Evolutionary conservation across 2,113 vertebrate species (phyloP).

Genomic region (Mesocricetus auratus): DNA sequence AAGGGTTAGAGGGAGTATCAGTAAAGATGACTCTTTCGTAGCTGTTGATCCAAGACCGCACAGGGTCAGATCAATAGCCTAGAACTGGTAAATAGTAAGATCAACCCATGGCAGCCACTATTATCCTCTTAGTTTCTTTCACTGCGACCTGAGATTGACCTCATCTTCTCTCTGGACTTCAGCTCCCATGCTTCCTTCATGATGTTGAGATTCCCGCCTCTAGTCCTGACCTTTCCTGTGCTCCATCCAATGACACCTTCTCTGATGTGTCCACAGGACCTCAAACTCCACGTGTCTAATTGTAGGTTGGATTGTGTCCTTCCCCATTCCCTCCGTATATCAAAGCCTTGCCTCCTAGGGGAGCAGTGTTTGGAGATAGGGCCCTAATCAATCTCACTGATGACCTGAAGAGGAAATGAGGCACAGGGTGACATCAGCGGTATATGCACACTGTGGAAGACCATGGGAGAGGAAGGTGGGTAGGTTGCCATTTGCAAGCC

Average conservation of each 20-base stretch:
- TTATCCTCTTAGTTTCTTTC: neutral
- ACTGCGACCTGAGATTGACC: neutral
- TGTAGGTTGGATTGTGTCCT: neutral
- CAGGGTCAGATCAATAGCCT: neutral
- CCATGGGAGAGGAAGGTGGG: accelerated
- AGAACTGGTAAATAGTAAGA: neutral
- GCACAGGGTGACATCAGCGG: neutral
- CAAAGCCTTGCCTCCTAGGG: neutral
- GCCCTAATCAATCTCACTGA: neutral
- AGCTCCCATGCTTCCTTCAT: neutral
- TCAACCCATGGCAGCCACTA: neutral
- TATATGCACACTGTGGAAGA: accelerated
- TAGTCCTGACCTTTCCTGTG: neutral
- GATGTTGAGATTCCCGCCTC: neutral
- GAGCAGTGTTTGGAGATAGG: neutral
- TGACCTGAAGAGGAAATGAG: neutral
- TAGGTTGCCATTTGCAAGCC: neutral
- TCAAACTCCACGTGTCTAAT: neutral
- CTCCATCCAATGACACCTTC: neutral
- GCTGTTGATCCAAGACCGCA: neutral
- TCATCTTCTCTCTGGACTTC: neutral
- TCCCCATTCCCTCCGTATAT: neutral
- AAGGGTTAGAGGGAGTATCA: neutral
- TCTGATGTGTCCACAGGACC: neutral
- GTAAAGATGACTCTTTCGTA: neutral